A percentile compares a stretch with the other conserved stretches of the same genome.
phyloP scores from a whole-genome alignment of 2,888 invertebrate genomes.

The Scaeva pyrastri region DNA sequence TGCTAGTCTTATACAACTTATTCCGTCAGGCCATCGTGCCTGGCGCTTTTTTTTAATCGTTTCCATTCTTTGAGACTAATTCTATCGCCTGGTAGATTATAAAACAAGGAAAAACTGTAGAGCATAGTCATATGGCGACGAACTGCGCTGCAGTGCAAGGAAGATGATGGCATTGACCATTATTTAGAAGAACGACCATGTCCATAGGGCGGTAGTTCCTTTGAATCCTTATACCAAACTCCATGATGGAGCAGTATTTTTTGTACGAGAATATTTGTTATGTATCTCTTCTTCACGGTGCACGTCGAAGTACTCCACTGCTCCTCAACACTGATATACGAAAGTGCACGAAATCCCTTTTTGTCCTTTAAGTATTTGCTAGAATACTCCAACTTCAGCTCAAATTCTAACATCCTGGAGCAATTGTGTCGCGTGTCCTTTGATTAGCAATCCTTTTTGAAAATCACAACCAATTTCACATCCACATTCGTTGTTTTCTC shows the following conservation, averaged over 20 bases:
- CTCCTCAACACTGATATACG: not conserved
- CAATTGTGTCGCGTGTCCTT: conserved; percentile 71
- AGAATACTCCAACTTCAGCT: conserved; percentile 8
- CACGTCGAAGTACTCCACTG: conserved; percentile 27
- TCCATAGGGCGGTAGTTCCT: not conserved
- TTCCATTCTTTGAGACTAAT: conserved; percentile 43
- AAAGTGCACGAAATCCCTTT: conserved; percentile 22
- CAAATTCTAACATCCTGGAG: conserved; percentile 19
- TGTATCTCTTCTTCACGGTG: no score
- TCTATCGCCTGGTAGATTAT: conserved; percentile 55
- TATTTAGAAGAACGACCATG: conserved; percentile 13
- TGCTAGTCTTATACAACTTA: conserved; percentile 47
- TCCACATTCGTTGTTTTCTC: conserved; percentile 41
- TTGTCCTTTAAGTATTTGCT: conserved; percentile 61
- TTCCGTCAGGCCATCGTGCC: conserved; percentile 34
- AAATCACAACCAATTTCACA: conserved; percentile 72
- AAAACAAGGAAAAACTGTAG: conserved; percentile 8
- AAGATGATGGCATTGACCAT: conserved; percentile 62
- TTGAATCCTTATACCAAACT: conserved; percentile 10
- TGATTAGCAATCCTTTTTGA: conserved; percentile 72
- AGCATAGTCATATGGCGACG: not conserved
- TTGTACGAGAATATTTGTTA: conserved; percentile 38
- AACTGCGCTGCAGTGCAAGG: conserved; percentile 1
- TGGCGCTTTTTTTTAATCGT: conserved; percentile 18
- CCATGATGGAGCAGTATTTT: conserved; percentile 51